These are phyloP conservation scores for Parauchenoglanis punctatus DNA, from an alignment of 2,797 vertebrate species.

Conservation along the genomic window DNA sequence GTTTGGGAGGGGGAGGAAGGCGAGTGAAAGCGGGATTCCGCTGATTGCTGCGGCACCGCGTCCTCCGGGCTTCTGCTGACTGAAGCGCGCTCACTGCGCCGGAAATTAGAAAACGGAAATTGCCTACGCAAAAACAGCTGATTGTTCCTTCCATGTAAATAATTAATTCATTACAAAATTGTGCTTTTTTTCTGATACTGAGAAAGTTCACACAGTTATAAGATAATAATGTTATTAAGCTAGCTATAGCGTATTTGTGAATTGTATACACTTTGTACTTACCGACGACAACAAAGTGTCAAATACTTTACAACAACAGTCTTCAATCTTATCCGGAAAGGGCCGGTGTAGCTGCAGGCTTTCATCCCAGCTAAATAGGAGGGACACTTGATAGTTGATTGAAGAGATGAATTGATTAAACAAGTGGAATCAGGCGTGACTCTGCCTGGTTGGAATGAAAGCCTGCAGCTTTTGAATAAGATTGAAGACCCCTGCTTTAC, in stretches of 20 bases:
- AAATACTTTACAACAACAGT: background rate
- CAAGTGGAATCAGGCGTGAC: background rate
- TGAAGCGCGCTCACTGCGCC: conserved; percentile 37
- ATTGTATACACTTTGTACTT: background rate
- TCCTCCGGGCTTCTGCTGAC: conserved; percentile 47
- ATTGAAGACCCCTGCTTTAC: background rate
- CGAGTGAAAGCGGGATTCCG: conserved; percentile 36
- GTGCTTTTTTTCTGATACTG: conserved; percentile 20
- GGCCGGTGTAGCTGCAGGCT: background rate
- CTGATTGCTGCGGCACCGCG: conserved; percentile 52
- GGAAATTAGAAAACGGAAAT: conserved; percentile 39
- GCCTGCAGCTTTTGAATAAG: background rate
- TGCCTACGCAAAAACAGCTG: conserved; percentile 41
- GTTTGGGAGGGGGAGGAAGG: conserved; percentile 12
- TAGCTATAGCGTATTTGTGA: background rate
- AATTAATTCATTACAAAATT: conserved; percentile 21
- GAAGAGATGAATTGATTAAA: background rate
- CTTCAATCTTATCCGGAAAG: background rate
- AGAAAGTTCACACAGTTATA: background rate
- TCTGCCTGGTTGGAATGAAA: background rate
- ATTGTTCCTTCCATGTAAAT: conserved; percentile 33
- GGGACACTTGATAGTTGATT: background rate
- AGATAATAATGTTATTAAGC: background rate
- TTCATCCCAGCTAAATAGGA: background rate
- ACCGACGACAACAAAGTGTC: background rate